phyloP scores from a whole-genome alignment of 2,888 invertebrate species.

The Alentia gelatinosa region DNA sequence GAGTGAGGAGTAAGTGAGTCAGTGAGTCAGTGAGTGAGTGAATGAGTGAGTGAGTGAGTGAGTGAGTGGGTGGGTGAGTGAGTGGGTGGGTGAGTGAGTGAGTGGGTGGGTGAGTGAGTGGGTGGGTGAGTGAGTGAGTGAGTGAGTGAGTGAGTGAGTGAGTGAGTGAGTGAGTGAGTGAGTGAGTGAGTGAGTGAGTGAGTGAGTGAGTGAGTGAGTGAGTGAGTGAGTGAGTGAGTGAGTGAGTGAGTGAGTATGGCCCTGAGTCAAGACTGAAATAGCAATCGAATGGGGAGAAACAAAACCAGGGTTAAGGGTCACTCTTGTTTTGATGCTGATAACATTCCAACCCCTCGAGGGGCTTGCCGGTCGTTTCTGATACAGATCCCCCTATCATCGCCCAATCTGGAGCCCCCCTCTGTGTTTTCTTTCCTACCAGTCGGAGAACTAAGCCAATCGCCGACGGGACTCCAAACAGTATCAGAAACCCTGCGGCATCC shows the following conservation, averaged over 20 bases:
- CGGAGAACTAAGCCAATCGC: too few species aligned
- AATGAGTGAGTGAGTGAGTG: neutral
- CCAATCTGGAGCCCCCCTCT: too few species aligned
- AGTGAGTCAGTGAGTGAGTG: neutral
- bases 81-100: neutral
- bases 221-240: neutral
- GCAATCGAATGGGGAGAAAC: too few species aligned
- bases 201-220: neutral
- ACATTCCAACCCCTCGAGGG: too few species aligned
- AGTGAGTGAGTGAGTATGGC: neutral
- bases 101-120: neutral
- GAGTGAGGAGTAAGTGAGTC: neutral
- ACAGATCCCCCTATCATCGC: too few species aligned
- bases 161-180: neutral
- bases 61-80: neutral
- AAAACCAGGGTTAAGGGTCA: too few species aligned
- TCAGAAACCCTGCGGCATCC: too few species aligned
- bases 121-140: neutral
- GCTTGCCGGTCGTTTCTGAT: too few species aligned
- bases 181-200: neutral
- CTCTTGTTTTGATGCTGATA: too few species aligned
- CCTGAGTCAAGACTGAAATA: too few species aligned
- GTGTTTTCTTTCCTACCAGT: too few species aligned
- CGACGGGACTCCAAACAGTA: too few species aligned
- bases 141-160: neutral